Base-by-base conservation (phyloP, 2,888 invertebrate species). In the Caenorhabditis doughertyi region DNA sequence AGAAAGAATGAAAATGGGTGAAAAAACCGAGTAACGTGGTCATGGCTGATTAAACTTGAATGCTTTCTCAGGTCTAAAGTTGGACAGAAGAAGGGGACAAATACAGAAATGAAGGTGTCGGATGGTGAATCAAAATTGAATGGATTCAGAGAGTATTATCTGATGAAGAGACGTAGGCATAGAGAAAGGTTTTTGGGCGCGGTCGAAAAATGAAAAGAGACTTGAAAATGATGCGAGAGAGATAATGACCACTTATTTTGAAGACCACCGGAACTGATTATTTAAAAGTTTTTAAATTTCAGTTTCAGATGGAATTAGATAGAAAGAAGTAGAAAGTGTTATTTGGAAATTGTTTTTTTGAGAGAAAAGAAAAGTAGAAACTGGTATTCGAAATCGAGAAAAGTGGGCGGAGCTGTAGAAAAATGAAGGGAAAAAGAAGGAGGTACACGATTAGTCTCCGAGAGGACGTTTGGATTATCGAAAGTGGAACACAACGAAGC, bases 401-500 rank as follows among this genome's bases (percentile, higher is more conserved):
- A 67, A 58, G 27, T 25, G 67, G 76, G 76, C 76, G 67, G 76
- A 18, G 62, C 35, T 18, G 5, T 29, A 39, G 49, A 32, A 71
- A 71, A 71, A 71, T 56, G 21, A 21, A 32, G 42, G 29, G 39
- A 58, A 29, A 44, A 18, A 47, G 47, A 35, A 27, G 29, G 29
- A 29, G 44, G 47, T 64, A 49, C 51, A 58, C 62, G 62, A 65
- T 76, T 67, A 58, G 74, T 58, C 58, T 58, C 18, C 49, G 65
- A 35, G 76, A 77, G 77, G 77, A 77, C 77, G 77, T 68, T 76
- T 65, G 76, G 76, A 67, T 76, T 76, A 68, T 60, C 62, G 65
- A 49, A 65, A 65, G 74, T 65, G 65, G 74, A 74, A 65, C 65
- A 67, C 32, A 29, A 47, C 23, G 27, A 18, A 47, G 44, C 44